A percentile compares a stretch with the other conserved stretches of the same genome.
These are phyloP conservation scores for Enteromius mattozi DNA, from an alignment of 2,797 vertebrate species.

Conservation along the genomic window DNA sequence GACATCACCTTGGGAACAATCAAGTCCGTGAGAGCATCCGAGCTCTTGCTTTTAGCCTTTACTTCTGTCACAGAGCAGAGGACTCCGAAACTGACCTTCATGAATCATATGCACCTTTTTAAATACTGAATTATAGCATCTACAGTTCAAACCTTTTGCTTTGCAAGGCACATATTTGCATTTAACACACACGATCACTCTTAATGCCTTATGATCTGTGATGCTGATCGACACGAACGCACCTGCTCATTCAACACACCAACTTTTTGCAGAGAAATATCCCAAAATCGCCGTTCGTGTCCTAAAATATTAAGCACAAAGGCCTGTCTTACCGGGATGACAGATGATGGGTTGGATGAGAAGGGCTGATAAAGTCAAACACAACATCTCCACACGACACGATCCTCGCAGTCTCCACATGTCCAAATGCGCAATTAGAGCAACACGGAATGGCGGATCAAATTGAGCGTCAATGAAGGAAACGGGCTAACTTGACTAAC, in stretches of 20 bases:
- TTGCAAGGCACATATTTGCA: neutral
- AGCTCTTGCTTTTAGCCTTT: neutral
- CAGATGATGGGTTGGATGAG: conserved; percentile 89
- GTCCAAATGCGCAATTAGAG: conserved; percentile 90
- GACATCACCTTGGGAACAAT: conserved; percentile 46
- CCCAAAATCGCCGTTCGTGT: neutral
- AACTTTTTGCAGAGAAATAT: conserved; percentile 37
- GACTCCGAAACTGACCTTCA: neutral
- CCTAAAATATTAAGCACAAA: conserved; percentile 6
- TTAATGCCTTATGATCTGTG: neutral
- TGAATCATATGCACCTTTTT: neutral
- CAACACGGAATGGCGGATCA: conserved; percentile 77
- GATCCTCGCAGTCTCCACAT: conserved; percentile 96
- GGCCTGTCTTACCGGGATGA: conserved; percentile 88
- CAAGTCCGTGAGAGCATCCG: conserved; percentile 10
- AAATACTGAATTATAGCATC: neutral
- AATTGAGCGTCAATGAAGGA: conserved; percentile 66
- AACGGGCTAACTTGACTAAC: conserved; percentile 58
- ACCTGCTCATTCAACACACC: conserved; percentile 26
- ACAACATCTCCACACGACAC: conserved; percentile 92
- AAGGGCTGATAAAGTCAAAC: conserved; percentile 89
- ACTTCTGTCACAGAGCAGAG: conserved; percentile 4
- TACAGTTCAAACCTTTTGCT: neutral
- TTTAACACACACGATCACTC: neutral
- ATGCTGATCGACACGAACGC: neutral